A percentile compares a stretch with the other conserved stretches of the same genome.
These are phyloP conservation scores for Falco columbarius DNA, from an alignment of 2,797 vertebrate genomes.

Conservation along the genomic window DNA sequence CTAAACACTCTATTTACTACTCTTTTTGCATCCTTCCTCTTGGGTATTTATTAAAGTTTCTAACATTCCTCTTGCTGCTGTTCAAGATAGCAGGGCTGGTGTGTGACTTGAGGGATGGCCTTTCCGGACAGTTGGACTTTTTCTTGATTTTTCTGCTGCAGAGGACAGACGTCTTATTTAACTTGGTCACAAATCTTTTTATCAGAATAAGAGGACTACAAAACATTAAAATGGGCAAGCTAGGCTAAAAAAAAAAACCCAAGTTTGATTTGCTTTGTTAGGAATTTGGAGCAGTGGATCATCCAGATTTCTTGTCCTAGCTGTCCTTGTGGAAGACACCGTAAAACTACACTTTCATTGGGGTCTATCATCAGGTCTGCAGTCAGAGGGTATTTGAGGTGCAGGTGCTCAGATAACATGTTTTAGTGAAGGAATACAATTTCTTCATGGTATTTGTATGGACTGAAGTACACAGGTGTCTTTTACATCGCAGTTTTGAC, in stretches of 20 bases:
- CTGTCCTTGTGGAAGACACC: neutral
- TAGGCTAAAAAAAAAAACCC: neutral
- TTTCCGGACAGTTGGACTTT: neutral
- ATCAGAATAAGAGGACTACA: neutral
- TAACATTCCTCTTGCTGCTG: neutral
- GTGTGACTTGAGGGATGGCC: neutral
- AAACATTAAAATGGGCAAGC: neutral
- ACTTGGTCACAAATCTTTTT: neutral
- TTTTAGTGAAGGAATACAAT: neutral
- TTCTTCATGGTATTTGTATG: neutral
- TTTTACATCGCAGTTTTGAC: neutral
- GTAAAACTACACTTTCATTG: neutral
- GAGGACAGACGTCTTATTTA: neutral
- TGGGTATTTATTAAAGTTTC: neutral
- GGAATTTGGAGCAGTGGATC: neutral
- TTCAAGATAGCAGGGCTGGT: neutral
- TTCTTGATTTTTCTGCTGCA: neutral
- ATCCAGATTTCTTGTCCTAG: neutral
- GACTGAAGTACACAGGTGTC: neutral
- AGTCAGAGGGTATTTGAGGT: fast-evolving
- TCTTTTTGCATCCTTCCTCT: neutral
- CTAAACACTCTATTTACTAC: neutral
- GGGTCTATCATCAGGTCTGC: neutral
- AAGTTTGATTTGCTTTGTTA: neutral
- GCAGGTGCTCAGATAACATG: fast-evolving